Evolutionary conservation across 2,113 vertebrate species (phyloP), one percentile per base, ranked within the genome.

Genomic region (Chloroceryle aenea): DNA sequence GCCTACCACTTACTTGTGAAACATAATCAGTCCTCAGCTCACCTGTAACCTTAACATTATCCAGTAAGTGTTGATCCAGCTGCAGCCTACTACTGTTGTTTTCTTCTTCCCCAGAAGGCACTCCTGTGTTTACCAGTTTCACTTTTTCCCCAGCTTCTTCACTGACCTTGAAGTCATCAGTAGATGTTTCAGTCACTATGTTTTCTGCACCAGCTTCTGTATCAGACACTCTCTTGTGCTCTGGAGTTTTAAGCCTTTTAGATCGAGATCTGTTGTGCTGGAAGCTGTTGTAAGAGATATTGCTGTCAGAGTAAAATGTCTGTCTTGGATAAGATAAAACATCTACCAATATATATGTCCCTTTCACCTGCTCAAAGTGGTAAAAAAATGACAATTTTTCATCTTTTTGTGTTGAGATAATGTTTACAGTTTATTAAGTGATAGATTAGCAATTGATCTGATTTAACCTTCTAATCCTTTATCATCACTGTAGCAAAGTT

Each of bases 191-290:
- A 96, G 84, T 68, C 30, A 38, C 93, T 91, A 67, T 71, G 52
- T 96, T 92, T 95, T 97, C 95, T 61, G 97, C 90, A 87, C 91
- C 94, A 84, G 84, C 91, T 53, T 97, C 97, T 89, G 97, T 9
- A 89, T 90, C 94, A 87, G 98, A 96, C 14, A 98, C 86, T 95
- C 98, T 97, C 96, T 98, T 98, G 56, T 98, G 89, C 74, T 97
- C 97, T 84, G 97, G 97, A 93, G 98, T 98, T 98, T 99, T 98
- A 96, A 99, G 98, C 85, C 98, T 99, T 98, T 99, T 99, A 97
- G 99, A 99, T 96, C 97, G 98, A 97, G 99, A 98, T 92, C 98
- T 98, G 75, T 95, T 97, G 40, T 98, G 98, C 85, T 97, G 98
- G 81, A 97, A 97, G 97, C 98, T 99, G 96, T 94, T 97, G 97